Conservation (phyloP, 2,888 invertebrate genomes). For the Muschampia plurimacula region DNA sequence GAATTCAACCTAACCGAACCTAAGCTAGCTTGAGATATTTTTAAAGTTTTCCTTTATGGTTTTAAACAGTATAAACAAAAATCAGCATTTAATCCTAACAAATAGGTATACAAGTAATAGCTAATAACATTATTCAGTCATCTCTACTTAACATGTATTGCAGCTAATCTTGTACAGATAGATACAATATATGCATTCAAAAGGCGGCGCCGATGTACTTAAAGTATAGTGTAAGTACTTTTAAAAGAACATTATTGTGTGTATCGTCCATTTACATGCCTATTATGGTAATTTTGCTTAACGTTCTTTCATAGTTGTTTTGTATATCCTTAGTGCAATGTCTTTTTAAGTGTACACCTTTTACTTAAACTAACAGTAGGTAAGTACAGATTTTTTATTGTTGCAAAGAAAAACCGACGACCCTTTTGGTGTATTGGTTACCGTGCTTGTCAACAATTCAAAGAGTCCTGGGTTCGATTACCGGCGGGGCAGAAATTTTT, state of each 20-base stretch:
- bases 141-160: constrained; percentile 30
- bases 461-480: no score
- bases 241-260: neutral
- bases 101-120: neutral
- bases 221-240: constrained; percentile 18
- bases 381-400: neutral
- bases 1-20: no score
- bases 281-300: constrained; percentile 4
- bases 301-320: neutral
- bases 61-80: neutral
- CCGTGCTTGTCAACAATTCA: no score
- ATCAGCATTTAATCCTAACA: neutral
- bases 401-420: no score
- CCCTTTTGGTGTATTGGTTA: no score
- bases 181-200: neutral
- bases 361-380: neutral
- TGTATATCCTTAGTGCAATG: neutral
- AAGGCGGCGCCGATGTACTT: constrained; percentile 14
- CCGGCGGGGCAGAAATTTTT: no score
- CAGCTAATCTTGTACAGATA: constrained; percentile 26
- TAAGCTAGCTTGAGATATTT: no score
- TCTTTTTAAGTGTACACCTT: neutral
- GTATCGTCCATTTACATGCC: neutral
- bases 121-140: constrained; percentile 33
- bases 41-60: no score